A percentile compares a stretch with the other conserved stretches of the same genome.
Evolutionary conservation across 2,888 invertebrate genomes (phyloP).

Genomic region (Habroteleia sp.): DNA sequence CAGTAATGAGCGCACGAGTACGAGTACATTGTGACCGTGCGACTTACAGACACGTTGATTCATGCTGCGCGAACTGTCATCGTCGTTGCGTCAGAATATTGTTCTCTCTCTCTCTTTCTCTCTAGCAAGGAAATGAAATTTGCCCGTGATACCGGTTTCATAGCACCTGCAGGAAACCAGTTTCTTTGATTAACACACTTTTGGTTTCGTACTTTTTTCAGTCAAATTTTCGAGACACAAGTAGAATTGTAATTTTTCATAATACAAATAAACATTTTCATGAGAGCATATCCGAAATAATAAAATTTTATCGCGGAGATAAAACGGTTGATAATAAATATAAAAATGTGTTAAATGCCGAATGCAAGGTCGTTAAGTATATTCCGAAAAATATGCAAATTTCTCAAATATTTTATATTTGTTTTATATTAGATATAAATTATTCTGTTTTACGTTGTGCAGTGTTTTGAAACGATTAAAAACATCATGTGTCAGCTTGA

Average conservation of each 20-base stretch:
- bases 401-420: slow-evolving; percentile 11
- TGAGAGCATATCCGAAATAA: slow-evolving; percentile 8
- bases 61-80: slow-evolving; percentile 35
- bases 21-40: slow-evolving; percentile 18
- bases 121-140: slow-evolving; percentile 41
- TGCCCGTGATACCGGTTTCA: slow-evolving; percentile 30
- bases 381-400: slow-evolving; percentile 31
- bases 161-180: slow-evolving; percentile 30
- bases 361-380: slow-evolving; percentile 28
- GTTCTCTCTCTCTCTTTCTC: too few species aligned
- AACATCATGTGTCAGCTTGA: too few species aligned
- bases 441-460: slow-evolving; percentile 3
- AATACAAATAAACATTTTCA: slow-evolving; percentile 17
- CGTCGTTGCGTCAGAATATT: slow-evolving; percentile 44
- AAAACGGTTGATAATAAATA: slow-evolving; percentile 36
- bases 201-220: slow-evolving; percentile 1
- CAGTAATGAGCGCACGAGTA: slow-evolving; percentile 16
- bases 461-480: too few species aligned
- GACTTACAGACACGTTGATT: slow-evolving; percentile 27
- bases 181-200: slow-evolving; percentile 48
- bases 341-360: slow-evolving; percentile 44
- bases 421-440: slow-evolving; percentile 27
- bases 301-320: slow-evolving; percentile 37
- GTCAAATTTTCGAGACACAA: slow-evolving; percentile 7
- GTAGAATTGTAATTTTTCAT: slow-evolving; percentile 24